Percentiles rank a stretch among this genome's conserved stretches.
These are phyloP conservation scores for Rhineura floridana DNA, from an alignment of 2,113 vertebrate genomes.

Conservation along the genomic window DNA sequence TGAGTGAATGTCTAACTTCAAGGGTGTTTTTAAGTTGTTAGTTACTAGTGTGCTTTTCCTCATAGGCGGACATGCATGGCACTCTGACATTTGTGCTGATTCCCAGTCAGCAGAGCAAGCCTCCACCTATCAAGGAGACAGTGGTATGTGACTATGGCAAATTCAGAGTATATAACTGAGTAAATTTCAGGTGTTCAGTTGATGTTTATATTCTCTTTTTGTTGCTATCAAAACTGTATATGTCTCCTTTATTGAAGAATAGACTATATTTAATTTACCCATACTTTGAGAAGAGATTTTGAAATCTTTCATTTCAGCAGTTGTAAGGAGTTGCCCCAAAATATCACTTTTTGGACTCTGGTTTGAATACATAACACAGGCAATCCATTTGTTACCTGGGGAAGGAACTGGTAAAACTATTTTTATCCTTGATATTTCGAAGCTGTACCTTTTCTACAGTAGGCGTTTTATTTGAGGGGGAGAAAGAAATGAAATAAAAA, in stretches of 20 bases:
- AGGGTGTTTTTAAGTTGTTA: not conserved
- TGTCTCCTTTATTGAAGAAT: not conserved
- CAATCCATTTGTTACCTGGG: not conserved
- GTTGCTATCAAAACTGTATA: not conserved
- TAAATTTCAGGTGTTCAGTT: not conserved
- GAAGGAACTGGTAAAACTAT: too few species aligned
- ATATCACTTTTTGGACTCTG: not conserved
- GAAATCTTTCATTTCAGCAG: not conserved
- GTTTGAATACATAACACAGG: not conserved
- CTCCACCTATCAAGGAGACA: constrained; percentile 84
- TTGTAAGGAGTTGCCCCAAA: not conserved
- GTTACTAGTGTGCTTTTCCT: constrained; percentile 46
- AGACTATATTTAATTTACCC: not conserved
- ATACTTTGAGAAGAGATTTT: not conserved
- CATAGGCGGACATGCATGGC: constrained; percentile 94
- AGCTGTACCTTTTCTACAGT: not conserved
- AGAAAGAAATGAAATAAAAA: not conserved
- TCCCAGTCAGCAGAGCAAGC: constrained; percentile 89
- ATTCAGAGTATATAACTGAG: not conserved
- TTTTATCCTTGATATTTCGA: not conserved
- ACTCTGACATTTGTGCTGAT: constrained; percentile 94
- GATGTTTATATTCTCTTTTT: not conserved
- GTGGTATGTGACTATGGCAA: constrained; percentile 83
- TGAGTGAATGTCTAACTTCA: not conserved
- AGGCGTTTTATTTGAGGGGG: not conserved